A percentile compares a stretch with the other conserved stretches of the same genome.
phyloP scores from a whole-genome alignment of 2,888 invertebrate species.

The Graphium colonna region DNA sequence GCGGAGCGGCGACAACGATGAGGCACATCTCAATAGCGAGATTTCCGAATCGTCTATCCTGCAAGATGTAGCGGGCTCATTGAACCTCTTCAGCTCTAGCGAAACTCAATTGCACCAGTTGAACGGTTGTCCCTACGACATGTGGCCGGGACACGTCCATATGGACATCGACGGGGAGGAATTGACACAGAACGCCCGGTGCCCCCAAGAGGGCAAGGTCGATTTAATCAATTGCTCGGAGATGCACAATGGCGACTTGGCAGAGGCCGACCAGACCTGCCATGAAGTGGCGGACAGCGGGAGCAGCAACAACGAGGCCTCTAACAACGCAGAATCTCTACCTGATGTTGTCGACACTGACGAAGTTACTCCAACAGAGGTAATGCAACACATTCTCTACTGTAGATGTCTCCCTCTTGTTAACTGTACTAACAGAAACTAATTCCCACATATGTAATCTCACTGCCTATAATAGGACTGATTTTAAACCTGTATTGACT shows the following conservation, averaged over 20 bases:
- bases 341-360: conserved; percentile 75
- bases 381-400: conserved; percentile 69
- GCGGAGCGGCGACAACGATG: conserved; percentile 46
- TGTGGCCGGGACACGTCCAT: conserved; percentile 65
- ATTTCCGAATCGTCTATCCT: conserved; percentile 56
- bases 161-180: conserved; percentile 57
- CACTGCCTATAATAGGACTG: too few species aligned
- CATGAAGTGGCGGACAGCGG: conserved; percentile 51
- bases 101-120: conserved; percentile 62
- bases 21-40: conserved; percentile 44
- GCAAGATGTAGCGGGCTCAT: conserved; percentile 71
- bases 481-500: not conserved
- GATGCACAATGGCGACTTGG: conserved; percentile 86
- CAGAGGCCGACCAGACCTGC: conserved; percentile 89
- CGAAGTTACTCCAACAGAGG: conserved; percentile 75
- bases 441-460: too few species aligned
- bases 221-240: conserved; percentile 72
- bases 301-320: conserved; percentile 41
- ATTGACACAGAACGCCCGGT: conserved; percentile 52
- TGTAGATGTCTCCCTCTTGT: conserved; percentile 73
- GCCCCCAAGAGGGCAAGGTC: conserved; percentile 65
- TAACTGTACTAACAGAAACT: conserved; percentile 54
- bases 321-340: conserved; percentile 50
- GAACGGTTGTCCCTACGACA: conserved; percentile 61
- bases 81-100: conserved; percentile 62